phyloP scores from a whole-genome alignment of 2,113 vertebrate genomes.

The Arvicanthis niloticus region DNA sequence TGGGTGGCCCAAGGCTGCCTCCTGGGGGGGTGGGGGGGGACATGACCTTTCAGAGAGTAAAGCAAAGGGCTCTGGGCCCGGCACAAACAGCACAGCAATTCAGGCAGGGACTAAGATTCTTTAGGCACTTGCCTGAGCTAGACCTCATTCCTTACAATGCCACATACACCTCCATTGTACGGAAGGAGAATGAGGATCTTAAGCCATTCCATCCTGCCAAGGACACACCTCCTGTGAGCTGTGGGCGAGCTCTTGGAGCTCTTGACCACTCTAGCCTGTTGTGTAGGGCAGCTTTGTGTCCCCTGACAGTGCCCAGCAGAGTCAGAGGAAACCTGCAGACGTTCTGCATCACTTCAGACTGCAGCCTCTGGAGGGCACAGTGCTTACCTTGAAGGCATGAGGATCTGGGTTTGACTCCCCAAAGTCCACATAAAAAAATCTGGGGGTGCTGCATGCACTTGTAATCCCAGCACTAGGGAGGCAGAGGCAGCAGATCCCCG shows the following conservation, averaged over 20 bases:
- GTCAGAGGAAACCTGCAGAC: not conserved
- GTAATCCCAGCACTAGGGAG: not conserved
- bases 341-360: not conserved
- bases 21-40: not conserved
- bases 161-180: fast-evolving
- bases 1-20: not conserved
- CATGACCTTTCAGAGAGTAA: not conserved
- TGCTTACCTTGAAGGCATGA: not conserved
- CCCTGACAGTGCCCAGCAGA: not conserved
- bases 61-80: not conserved
- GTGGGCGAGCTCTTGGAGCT: not conserved
- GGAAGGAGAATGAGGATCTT: not conserved
- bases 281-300: not conserved
- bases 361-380: not conserved
- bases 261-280: not conserved
- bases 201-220: not conserved
- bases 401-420: not conserved
- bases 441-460: not conserved
- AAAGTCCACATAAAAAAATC: not conserved
- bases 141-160: not conserved
- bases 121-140: not conserved
- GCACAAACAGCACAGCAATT: not conserved
- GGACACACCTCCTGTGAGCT: not conserved
- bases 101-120: not conserved
- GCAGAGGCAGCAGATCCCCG: not conserved